phyloP scores from a whole-genome alignment of 2,113 vertebrate genomes.

The Amphilophus citrinellus region DNA sequence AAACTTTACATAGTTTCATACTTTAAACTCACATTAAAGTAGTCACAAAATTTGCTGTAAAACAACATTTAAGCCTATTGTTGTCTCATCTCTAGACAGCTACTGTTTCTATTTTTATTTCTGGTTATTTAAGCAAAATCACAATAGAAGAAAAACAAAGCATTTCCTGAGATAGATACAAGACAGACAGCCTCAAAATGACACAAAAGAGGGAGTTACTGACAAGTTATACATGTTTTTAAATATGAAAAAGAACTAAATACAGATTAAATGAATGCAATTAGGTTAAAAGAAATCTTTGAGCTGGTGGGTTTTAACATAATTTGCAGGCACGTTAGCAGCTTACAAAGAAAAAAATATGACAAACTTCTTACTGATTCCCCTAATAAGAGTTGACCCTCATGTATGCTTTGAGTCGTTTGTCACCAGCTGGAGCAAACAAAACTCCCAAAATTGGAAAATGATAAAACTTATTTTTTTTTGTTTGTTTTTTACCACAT shows the following conservation, averaged over 20 bases:
- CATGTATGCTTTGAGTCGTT: background rate
- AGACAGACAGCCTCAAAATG: background rate
- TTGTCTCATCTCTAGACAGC: background rate
- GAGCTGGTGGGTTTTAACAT: background rate
- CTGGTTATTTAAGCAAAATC: background rate
- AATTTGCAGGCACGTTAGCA: background rate
- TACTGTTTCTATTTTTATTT: no score
- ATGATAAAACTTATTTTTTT: no score
- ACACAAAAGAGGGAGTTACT: background rate
- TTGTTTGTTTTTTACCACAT: no score
- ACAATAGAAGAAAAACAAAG: background rate
- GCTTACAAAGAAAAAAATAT: background rate
- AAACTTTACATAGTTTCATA: background rate
- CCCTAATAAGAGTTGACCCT: background rate
- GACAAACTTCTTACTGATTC: background rate
- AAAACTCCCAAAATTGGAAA: no score
- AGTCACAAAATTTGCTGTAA: background rate
- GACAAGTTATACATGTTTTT: background rate
- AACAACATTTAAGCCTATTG: background rate
- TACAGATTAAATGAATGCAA: background rate
- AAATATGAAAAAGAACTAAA: background rate
- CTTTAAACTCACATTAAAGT: background rate
- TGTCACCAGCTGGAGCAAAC: background rate
- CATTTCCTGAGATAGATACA: background rate
- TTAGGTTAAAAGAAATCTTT: background rate